A percentile compares a stretch with the other conserved stretches of the same genome.
These are phyloP conservation scores for Gonatopus flavifemur DNA, from an alignment of 1,140 invertebrate genomes.

Conservation along the genomic window DNA sequence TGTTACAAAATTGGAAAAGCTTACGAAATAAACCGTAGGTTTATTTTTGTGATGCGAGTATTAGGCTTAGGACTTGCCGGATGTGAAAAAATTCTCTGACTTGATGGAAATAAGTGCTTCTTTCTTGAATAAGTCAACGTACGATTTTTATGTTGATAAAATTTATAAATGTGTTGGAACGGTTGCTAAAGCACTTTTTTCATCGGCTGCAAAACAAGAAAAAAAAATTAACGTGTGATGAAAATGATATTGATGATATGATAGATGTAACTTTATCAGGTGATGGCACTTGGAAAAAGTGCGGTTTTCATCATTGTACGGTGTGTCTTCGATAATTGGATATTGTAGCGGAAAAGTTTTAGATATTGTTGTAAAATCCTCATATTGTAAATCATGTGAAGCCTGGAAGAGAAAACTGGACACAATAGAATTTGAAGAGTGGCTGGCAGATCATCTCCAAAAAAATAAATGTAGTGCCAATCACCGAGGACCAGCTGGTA, in stretches of 20 bases:
- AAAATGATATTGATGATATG: too few relatives aligned
- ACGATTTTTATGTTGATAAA: conserved; percentile 15
- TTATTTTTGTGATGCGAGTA: conserved; percentile 31
- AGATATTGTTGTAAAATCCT: conserved; percentile 11
- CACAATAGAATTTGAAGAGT: conserved; percentile 13
- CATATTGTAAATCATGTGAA: conserved; percentile 13
- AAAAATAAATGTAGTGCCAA: conserved; percentile 11
- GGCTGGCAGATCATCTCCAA: conserved; percentile 14
- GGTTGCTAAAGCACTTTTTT: conserved; percentile 6
- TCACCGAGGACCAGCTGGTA: conserved; percentile 18
- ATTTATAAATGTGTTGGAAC: conserved; percentile 10
- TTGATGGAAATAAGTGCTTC: conserved; percentile 28
- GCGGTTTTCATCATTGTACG: conserved; percentile 12
- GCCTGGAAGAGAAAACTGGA: conserved; percentile 11
- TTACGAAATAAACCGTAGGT: conserved; percentile 31
- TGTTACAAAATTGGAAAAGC: conserved; percentile 27
- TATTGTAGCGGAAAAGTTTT: conserved; percentile 15
- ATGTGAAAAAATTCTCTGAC: conserved; percentile 32
- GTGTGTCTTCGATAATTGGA: conserved; percentile 10
- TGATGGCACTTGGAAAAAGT: conserved; percentile 19
- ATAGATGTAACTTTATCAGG: conserved; percentile 15
- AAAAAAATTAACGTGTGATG: too few relatives aligned
- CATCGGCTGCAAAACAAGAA: too few relatives aligned
- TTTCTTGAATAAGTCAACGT: conserved; percentile 13
- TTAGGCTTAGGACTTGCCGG: conserved; percentile 31